These are phyloP conservation scores for Alouatta palliata DNA, from an alignment of 2,113 vertebrate species.

Conservation along the genomic window DNA sequence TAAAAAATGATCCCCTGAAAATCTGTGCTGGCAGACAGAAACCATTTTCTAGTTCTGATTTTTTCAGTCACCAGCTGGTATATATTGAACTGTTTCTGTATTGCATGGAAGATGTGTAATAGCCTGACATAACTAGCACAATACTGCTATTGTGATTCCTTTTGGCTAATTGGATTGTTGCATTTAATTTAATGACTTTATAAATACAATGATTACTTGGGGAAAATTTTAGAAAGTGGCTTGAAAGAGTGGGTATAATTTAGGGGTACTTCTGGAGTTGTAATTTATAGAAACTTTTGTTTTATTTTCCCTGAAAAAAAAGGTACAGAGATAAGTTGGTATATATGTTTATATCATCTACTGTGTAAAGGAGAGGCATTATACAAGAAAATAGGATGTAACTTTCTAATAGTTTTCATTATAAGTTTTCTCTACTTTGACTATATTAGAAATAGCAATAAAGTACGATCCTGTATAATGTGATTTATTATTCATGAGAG, in stretches of 20 bases:
- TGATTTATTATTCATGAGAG: background rate
- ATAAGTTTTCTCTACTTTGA: background rate
- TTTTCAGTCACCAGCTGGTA: background rate
- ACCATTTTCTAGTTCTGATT: background rate
- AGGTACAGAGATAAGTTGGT: background rate
- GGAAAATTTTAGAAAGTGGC: background rate
- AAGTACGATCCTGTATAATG: background rate
- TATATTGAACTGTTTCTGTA: background rate
- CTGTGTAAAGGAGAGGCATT: background rate
- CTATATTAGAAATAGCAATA: slow-evolving; percentile 30
- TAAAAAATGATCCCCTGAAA: background rate
- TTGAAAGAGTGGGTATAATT: background rate
- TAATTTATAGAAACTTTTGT: background rate
- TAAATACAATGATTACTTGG: slow-evolving; percentile 16
- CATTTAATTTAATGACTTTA: slow-evolving; percentile 28
- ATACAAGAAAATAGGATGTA: background rate
- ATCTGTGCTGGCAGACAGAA: background rate
- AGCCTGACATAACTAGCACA: background rate
- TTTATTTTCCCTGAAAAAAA: background rate
- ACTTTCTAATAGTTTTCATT: background rate
- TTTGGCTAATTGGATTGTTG: background rate
- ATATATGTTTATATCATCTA: background rate
- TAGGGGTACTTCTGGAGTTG: background rate
- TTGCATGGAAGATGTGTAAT: background rate
- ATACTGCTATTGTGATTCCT: background rate